Base-by-base conservation (phyloP, 2,113 vertebrate species). In the Haplochromis burtoni region DNA sequence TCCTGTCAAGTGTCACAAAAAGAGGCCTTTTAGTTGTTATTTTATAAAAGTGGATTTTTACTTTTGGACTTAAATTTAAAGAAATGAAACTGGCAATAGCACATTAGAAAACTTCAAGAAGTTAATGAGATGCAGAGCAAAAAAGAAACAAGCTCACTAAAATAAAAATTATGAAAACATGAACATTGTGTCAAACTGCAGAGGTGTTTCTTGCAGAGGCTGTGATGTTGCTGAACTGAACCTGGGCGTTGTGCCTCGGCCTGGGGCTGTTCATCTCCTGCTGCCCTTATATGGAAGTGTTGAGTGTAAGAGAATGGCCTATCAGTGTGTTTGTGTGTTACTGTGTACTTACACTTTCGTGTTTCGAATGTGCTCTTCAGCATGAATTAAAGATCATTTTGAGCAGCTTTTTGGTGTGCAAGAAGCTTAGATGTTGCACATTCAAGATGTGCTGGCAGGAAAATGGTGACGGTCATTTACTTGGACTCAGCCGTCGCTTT, bases 1-100 rank as follows among this genome's bases (percentile, higher is more conserved):
- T 99, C 98, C 99, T 99, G 93, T 83, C 80, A 71, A 80, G 95
- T 17, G 88, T 7, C n/a, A 93, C 19, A 89, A 40, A 87, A 26
- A 79, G 5, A 38, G 5, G 19, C 6, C 24, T 13, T 82, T 66
- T 13, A 8, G 2, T 26, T 21, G 19, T 53, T 31, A 26, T 24
- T 21, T 24, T 5, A 4, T 59, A 86, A 38, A 49, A 8, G 0
- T 35, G 14, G 9, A 53, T 10, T 61, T 57, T 35, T n/a, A 76
- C 54, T 79, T 57, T 66, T 35, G 12, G 3, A 54, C 42, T 4
- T 78, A 13, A 1, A 78, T 78, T 31, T 1, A 14, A 71, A 51
- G 26, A 35, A 3, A 49, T 24, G 13, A 29, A 85, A 40, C 21
- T 26, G 12, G 4, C 31, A 79, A 16, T 21, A 49, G 19, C 81